These are phyloP conservation scores for Ciconia stormi DNA, from an alignment of 2,113 vertebrate species.

Conservation along the genomic window DNA sequence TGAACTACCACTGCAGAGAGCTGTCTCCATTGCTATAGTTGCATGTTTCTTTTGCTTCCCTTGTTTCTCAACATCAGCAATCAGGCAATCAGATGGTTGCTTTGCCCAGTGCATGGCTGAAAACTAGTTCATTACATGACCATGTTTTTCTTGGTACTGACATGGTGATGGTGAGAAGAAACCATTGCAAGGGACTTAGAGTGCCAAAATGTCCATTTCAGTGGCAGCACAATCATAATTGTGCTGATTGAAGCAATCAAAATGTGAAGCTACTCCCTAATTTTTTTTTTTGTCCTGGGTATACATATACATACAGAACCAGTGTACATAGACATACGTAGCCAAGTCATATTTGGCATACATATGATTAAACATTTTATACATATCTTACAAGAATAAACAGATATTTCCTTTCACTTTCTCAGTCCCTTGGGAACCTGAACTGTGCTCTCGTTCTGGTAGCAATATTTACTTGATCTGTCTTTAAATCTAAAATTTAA, in stretches of 20 bases:
- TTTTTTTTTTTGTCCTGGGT: background rate
- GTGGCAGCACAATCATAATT: background rate
- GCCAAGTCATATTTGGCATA: background rate
- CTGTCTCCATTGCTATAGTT: background rate
- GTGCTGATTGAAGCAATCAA: background rate
- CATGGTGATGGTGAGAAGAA: background rate
- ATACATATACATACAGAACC: background rate
- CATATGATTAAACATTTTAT: background rate
- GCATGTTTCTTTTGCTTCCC: background rate
- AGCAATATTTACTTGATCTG: background rate
- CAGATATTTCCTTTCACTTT: background rate
- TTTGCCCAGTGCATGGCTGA: background rate
- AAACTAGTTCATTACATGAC: background rate
- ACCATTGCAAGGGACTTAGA: background rate
- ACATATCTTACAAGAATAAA: background rate
- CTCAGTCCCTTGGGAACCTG: background rate
- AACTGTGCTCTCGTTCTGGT: background rate
- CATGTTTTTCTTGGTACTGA: background rate
- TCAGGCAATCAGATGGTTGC: background rate
- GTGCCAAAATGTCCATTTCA: background rate
- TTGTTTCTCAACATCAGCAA: background rate
- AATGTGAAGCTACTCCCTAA: background rate
- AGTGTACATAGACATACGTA: accelerated
- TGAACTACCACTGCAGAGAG: background rate
- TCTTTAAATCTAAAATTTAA: background rate